Percentiles rank a stretch among this genome's conserved stretches.
Evolutionary conservation across 1,140 invertebrate genomes (phyloP).

Genomic region (Drosophila busckii): DNA sequence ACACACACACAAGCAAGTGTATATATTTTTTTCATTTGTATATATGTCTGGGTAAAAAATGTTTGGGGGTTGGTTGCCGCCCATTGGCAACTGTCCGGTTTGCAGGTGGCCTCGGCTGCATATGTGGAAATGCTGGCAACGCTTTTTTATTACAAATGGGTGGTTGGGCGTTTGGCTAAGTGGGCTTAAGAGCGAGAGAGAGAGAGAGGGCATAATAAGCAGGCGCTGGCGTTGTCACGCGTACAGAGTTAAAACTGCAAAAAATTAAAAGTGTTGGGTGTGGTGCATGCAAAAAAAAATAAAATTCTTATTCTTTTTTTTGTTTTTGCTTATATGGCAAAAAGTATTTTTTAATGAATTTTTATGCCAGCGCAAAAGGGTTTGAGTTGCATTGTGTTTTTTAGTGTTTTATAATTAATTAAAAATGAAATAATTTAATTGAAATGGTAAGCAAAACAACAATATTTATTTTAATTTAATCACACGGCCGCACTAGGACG

Average conservation of each 20-base stretch:
- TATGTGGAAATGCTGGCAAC: conserved; percentile 53
- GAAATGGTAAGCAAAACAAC: conserved; percentile 15
- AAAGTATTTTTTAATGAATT: conserved; percentile 72
- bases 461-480: not conserved
- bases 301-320: no score
- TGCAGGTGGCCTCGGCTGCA: conserved; percentile 62
- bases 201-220: conserved; percentile 40
- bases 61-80: conserved; percentile 63
- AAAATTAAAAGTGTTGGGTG: no score
- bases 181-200: no score
- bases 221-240: conserved; percentile 62
- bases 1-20: conserved; percentile 5
- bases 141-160: conserved; percentile 18
- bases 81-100: conserved; percentile 71
- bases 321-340: conserved; percentile 62
- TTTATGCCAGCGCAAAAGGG: no score
- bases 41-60: conserved; percentile 30
- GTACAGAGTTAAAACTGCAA: conserved; percentile 11
- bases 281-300: no score
- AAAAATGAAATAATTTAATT: conserved; percentile 67
- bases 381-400: conserved; percentile 43
- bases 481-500: conserved; percentile 42
- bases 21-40: conserved; percentile 27
- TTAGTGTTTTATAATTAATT: conserved; percentile 67
- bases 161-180: not conserved